Percentiles rank a stretch among this genome's conserved stretches.
These are phyloP conservation scores for Eupithecia vulgata DNA, from an alignment of 2,888 invertebrate species.

Conservation along the genomic window DNA sequence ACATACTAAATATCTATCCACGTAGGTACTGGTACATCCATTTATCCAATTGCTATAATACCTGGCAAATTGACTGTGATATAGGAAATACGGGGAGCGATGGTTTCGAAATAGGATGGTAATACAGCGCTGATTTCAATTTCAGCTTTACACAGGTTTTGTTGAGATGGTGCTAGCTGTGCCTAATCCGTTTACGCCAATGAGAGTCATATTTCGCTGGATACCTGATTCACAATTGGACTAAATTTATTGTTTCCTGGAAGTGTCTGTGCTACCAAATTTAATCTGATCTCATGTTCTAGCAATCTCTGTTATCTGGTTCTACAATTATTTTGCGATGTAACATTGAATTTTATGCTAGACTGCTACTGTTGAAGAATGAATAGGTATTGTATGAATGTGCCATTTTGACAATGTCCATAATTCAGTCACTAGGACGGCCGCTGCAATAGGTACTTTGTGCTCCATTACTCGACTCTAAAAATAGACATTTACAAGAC, in stretches of 20 bases:
- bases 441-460: background rate
- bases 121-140: conserved; percentile 14
- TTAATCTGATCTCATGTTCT: background rate
- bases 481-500: background rate
- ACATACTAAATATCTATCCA: conserved; percentile 17
- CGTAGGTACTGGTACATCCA: conserved; percentile 44
- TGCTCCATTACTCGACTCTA: background rate
- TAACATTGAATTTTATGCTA: background rate
- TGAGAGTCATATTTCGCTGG: conserved; percentile 12
- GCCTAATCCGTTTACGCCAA: conserved; percentile 5
- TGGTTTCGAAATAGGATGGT: conserved; percentile 43
- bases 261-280: background rate
- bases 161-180: background rate
- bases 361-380: background rate
- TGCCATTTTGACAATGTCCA: background rate
- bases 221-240: background rate
- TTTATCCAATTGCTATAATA: conserved; percentile 77
- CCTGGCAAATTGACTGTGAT: conserved; percentile 65
- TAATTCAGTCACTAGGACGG: background rate
- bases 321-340: background rate
- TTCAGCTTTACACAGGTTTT: conserved; percentile 22
- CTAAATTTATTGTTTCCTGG: conserved; percentile 25
- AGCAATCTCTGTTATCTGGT: background rate
- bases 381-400: background rate
- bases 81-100: conserved; percentile 52